Base-by-base conservation (phyloP, 2,113 vertebrate genomes). In the Struthidea cinerea region DNA sequence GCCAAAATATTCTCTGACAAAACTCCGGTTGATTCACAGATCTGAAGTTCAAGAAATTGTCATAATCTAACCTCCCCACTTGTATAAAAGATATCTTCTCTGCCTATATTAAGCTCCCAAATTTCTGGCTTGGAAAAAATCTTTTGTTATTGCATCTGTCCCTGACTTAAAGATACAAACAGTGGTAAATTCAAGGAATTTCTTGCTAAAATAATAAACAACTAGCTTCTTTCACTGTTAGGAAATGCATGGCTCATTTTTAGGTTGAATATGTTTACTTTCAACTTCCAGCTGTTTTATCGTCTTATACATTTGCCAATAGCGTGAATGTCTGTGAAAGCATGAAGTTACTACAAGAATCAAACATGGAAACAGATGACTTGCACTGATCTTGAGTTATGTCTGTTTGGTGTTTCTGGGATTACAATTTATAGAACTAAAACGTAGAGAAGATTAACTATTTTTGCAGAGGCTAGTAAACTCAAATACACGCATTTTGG, bases 21-120 rank as follows among this genome's bases (percentile, higher is more conserved):
- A 96, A 94, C 46, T 61, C 79, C 68, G 53, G 44, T 85, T 86
- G 80, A 93, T 80, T 94, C 93, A 92, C 35, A 96, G 71, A 93
- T 81, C 47, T 75, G 42, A 92, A 84, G 52, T 92, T 86, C 76
- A 89, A 83, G 49, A 87, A 95, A 87, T 89, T 89, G 42, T 84
- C 64, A 55, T 81, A 91, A 88, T 90, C 82, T 76, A 80, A 80
- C 46, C 59, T 90, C 32, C 20, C 13, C 14, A 46, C 33, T 70
- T 81, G 47, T 41, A 84, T 41, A 93, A 90, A 92, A n/a, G n/a
- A n/a, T 88, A 70, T 46, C 9, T 84, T 70, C 23, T 84, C 55
- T 89, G 11, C 16, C 42, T 63, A 17, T 67, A 81, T 59, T 57
- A 87, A 81, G 12, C 5, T 61, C 10, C 79, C 50, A 69, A 1